Conservation (phyloP, 2,113 vertebrate genomes). For the Orcinus orca region DNA sequence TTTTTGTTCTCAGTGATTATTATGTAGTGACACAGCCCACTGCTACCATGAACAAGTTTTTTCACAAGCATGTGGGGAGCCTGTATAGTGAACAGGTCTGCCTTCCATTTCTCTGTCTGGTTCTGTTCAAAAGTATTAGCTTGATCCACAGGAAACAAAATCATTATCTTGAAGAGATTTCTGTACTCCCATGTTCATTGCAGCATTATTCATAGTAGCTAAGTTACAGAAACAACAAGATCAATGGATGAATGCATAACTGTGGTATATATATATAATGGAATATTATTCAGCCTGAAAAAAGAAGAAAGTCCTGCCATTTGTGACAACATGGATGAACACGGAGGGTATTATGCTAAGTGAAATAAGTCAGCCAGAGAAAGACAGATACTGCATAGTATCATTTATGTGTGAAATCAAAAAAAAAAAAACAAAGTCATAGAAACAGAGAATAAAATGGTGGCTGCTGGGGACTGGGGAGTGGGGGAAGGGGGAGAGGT, state of each 20-base stretch:
- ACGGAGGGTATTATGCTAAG: not conserved
- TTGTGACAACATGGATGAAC: not conserved
- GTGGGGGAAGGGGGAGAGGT: not conserved
- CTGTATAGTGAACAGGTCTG: not conserved
- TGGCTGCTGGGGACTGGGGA: not conserved
- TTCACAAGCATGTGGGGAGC: conserved; percentile 22
- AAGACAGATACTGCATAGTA: not conserved
- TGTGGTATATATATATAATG: not conserved
- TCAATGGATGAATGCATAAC: not conserved
- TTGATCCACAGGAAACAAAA: not conserved
- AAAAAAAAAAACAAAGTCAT: not conserved
- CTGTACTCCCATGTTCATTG: not conserved
- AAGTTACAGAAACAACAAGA: not conserved
- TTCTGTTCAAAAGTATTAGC: conserved; percentile 48
- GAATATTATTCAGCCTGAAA: not conserved
- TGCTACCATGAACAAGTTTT: conserved; percentile 49
- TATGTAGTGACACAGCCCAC: conserved; percentile 67
- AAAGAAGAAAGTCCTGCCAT: not conserved
- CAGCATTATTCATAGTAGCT: not conserved
- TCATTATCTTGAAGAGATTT: not conserved
- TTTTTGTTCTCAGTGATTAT: conserved; percentile 73
- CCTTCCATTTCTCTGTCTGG: not conserved
- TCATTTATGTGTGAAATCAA: not conserved
- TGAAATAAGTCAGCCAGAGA: not conserved
- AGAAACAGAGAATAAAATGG: not conserved